Conservation (phyloP, 2,888 invertebrate species). For the Melieria omissa region DNA sequence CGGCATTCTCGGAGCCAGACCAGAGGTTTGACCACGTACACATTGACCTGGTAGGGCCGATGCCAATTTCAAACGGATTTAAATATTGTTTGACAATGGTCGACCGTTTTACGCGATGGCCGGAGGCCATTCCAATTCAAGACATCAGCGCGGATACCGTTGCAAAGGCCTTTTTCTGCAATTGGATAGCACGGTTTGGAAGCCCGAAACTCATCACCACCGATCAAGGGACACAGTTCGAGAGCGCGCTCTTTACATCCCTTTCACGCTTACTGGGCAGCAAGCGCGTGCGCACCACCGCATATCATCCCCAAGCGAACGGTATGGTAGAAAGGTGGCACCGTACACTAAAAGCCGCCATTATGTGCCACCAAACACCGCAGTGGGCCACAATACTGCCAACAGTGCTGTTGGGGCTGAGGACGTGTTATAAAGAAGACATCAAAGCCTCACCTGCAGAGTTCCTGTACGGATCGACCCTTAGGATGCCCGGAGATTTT, state of each 20-base stretch:
- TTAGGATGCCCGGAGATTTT: not conserved
- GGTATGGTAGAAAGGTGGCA: constrained; percentile 9
- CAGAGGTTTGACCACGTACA: too few species aligned
- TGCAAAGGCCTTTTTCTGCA: constrained; percentile 26
- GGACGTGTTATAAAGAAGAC: not conserved
- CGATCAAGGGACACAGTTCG: not conserved
- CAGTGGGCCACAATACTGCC: constrained; percentile 4
- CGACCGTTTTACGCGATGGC: constrained; percentile 35
- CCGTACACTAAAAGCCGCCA: constrained; percentile 2
- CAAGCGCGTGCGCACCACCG: constrained; percentile 3
- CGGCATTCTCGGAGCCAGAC: too few species aligned
- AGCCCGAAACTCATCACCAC: not conserved
- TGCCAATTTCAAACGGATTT: constrained; percentile 23
- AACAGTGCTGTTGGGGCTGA: not conserved
- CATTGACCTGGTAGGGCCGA: constrained; percentile 25
- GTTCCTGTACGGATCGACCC: not conserved
- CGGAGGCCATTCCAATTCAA: constrained; percentile 30
- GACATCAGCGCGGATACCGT: constrained; percentile 34
- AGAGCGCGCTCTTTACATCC: not conserved
- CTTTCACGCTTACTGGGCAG: constrained; percentile 1
- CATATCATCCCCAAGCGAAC: constrained; percentile 4
- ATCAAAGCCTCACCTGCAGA: constrained; percentile 6
- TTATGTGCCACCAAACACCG: not conserved
- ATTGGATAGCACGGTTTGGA: constrained; percentile 10
- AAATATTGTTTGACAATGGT: constrained; percentile 34